These are phyloP conservation scores for Pyrrhia umbra DNA, from an alignment of 2,888 invertebrate genomes.

Conservation along the genomic window DNA sequence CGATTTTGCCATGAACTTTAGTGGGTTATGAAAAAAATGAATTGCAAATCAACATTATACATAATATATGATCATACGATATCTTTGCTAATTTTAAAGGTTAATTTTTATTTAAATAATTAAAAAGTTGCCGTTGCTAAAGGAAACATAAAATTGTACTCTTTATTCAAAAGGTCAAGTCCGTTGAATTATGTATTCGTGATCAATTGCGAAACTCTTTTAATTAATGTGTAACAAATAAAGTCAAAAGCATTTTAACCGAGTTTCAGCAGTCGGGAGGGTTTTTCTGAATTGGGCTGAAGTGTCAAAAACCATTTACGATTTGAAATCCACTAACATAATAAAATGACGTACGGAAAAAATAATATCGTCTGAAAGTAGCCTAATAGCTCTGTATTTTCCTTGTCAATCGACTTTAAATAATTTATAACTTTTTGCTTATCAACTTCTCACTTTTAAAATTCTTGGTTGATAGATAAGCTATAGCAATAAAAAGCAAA, in stretches of 20 bases:
- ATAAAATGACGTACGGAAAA: no score
- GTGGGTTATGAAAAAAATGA: conserved; percentile 13
- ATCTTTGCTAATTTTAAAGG: neutral
- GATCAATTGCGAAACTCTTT: neutral
- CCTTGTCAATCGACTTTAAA: conserved; percentile 6
- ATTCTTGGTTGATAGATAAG: neutral
- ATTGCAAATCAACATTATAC: conserved; percentile 6
- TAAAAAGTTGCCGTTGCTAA: neutral
- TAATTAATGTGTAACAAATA: neutral
- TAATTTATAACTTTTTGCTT: conserved; percentile 31
- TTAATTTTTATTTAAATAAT: neutral
- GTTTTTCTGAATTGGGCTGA: neutral
- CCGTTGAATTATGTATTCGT: neutral
- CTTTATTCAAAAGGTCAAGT: neutral
- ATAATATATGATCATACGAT: neutral
- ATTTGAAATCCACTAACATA: neutral
- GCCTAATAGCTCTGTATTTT: no score
- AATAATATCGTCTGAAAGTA: no score
- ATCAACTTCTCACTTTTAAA: conserved; percentile 29
- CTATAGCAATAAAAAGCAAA: neutral
- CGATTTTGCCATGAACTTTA: conserved; percentile 31
- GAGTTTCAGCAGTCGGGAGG: neutral
- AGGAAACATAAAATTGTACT: neutral
- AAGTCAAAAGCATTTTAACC: neutral
- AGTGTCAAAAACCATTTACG: neutral